Conservation (phyloP, 2,113 vertebrate genomes). For the Miniopterus natalensis region DNA sequence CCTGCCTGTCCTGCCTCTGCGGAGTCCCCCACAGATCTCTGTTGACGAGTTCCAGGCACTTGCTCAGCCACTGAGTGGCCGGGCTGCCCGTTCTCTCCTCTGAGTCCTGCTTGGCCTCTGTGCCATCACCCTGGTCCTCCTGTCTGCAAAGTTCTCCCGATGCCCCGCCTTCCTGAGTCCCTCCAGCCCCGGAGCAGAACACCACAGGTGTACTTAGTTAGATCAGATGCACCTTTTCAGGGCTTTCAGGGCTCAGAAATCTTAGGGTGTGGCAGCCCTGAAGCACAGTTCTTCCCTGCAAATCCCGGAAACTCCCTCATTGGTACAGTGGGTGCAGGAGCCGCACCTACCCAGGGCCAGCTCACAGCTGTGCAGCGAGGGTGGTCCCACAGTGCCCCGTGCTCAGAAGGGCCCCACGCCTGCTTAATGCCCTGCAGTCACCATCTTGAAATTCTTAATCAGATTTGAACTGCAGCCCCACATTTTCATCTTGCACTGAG, state of each 20-base stretch:
- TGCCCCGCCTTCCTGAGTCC: neutral
- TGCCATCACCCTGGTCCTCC: neutral
- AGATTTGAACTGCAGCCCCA: too few relatives aligned
- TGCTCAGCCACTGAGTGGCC: fast-evolving
- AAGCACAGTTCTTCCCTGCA: fast-evolving
- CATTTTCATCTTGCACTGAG: neutral
- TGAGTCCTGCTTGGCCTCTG: neutral
- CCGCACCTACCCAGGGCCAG: fast-evolving
- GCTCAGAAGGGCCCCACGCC: fast-evolving
- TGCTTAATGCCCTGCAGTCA: neutral
- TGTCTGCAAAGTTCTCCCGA: neutral
- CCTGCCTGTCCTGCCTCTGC: neutral
- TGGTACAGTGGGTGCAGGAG: fast-evolving
- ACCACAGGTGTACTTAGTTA: neutral
- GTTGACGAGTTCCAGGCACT: neutral
- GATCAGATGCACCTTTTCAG: neutral
- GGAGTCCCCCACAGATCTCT: neutral
- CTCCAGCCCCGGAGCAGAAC: too few relatives aligned
- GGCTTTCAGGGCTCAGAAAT: neutral
- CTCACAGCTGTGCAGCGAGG: fast-evolving
- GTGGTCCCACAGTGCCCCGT: fast-evolving
- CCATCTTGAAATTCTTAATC: neutral
- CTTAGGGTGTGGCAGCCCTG: neutral
- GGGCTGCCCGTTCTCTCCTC: neutral
- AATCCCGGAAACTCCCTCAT: fast-evolving